Conservation (phyloP, 2,113 vertebrate genomes). For the Pluvialis apricaria region DNA sequence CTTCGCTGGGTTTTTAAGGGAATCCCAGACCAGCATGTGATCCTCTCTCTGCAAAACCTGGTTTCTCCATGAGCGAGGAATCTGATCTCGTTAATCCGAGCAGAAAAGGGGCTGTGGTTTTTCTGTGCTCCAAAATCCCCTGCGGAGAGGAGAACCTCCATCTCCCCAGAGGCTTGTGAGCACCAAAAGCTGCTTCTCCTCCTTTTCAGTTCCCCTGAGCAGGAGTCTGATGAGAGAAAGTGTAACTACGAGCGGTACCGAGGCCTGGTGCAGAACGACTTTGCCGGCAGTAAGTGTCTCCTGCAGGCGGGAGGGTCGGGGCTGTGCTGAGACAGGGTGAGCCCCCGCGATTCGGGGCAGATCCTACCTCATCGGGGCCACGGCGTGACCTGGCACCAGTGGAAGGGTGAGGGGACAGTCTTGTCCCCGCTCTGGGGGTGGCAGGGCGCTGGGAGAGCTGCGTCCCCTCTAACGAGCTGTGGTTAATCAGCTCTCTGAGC, state of each 20-base stretch:
- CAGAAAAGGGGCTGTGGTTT: background rate
- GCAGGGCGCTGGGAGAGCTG: background rate
- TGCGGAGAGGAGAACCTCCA: background rate
- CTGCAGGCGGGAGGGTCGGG: background rate
- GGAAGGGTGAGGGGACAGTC: background rate
- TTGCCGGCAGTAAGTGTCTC: constrained; percentile 89
- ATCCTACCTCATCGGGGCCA: background rate
- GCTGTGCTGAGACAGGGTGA: background rate
- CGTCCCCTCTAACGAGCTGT: background rate
- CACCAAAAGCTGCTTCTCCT: background rate
- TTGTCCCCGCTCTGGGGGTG: background rate
- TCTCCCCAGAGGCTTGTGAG: background rate
- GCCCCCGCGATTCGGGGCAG: rapidly evolving
- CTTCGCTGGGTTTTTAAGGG: background rate
- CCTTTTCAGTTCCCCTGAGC: constrained; percentile 75
- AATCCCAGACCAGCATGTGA: background rate
- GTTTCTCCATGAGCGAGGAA: background rate
- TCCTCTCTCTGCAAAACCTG: background rate
- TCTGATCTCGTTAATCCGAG: rapidly evolving
- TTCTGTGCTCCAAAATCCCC: rapidly evolving
- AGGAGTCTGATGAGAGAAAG: constrained; percentile 91
- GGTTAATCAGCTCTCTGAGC: too few relatives aligned
- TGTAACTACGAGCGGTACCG: constrained; percentile 97
- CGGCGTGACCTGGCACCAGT: rapidly evolving
- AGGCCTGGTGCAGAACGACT: constrained; percentile 96